Percentiles rank a stretch among this genome's conserved stretches.
These are phyloP conservation scores for Hipparchia sbordonii DNA, from an alignment of 2,888 invertebrate genomes.

Conservation along the genomic window DNA sequence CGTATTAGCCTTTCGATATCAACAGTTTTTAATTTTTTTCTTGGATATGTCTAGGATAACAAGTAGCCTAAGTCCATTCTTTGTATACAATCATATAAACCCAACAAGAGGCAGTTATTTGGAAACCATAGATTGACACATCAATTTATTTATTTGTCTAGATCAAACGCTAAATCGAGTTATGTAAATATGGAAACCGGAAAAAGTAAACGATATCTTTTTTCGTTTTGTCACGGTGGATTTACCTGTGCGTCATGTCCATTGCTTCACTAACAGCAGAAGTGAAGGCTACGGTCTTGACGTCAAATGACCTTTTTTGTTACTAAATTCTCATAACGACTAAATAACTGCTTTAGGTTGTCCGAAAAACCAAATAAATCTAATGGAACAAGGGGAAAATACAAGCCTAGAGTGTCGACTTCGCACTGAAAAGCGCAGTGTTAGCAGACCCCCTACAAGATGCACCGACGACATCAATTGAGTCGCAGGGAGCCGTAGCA, in stretches of 20 bases:
- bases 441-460: no score
- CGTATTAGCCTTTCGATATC: no score
- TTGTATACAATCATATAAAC: no score
- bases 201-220: constrained; percentile 4
- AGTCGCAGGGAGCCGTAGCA: no score
- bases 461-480: no score
- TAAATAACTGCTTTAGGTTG: neutral
- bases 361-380: neutral
- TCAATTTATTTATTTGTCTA: no score
- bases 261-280: constrained; percentile 4
- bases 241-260: constrained; percentile 31
- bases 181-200: neutral
- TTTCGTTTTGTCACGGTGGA: constrained; percentile 18
- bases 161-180: neutral
- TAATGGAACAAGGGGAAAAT: neutral
- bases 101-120: no score
- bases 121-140: no score
- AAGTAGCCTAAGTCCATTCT: no score
- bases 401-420: neutral
- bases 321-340: neutral
- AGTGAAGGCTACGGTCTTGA: constrained; percentile 25
- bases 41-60: no score
- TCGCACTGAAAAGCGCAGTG: no score
- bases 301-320: constrained; percentile 26
- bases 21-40: no score